phyloP scores from a whole-genome alignment of 2,113 vertebrate genomes.

The Ailurus styani region DNA sequence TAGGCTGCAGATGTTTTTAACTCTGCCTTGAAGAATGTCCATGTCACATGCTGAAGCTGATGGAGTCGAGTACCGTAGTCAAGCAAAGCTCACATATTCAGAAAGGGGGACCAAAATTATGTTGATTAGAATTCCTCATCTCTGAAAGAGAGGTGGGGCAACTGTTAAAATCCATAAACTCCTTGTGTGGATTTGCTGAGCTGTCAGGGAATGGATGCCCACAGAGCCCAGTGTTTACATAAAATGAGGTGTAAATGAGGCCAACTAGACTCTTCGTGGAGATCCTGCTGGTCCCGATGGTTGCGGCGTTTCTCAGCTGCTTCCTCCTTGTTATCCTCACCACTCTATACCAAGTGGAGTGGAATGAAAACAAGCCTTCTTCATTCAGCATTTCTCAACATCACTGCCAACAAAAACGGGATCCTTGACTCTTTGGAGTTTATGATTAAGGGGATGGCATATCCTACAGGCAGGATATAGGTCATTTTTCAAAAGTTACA shows the following conservation, averaged over 20 bases:
- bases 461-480: not conserved
- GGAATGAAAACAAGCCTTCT: conserved; percentile 31
- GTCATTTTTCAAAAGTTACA: conserved; percentile 54
- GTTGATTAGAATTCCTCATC: not conserved
- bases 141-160: conserved; percentile 19
- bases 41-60: conserved; percentile 43
- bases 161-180: accelerated
- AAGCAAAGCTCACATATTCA: conserved; percentile 10
- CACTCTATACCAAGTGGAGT: not conserved
- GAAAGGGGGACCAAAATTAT: conserved; percentile 19
- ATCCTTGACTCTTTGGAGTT: not conserved
- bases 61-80: not conserved
- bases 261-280: not conserved
- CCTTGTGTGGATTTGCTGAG: not conserved
- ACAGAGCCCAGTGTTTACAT: not conserved
- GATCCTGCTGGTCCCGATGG: not conserved
- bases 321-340: not conserved
- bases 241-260: not conserved
- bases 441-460: conserved; percentile 28
- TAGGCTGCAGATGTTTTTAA: conserved; percentile 85
- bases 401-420: conserved; percentile 36
- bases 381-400: conserved; percentile 49
- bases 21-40: conserved; percentile 70
- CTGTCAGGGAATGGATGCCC: not conserved
- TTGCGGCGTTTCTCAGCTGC: accelerated